Base-by-base conservation (phyloP, 2,888 invertebrate genomes). In the Volucella zonaria region DNA sequence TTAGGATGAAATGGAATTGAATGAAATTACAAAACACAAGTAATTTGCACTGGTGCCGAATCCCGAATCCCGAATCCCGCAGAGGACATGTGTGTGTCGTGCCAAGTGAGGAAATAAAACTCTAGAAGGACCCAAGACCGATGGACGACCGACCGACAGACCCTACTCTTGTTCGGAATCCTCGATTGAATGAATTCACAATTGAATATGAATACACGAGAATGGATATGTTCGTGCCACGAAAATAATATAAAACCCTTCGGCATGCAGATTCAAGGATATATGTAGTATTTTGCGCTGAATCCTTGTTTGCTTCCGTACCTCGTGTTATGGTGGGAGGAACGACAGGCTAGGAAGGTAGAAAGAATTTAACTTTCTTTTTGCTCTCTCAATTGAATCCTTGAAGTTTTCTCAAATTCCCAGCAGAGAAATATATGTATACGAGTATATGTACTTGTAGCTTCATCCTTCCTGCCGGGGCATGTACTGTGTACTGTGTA, bases 1-100 rank as follows among this genome's bases (percentile, higher is more conserved):
- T 71, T 80, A 67, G 59, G 61, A 54, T 61, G 43, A 64, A 70
- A 56, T 70, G 43, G 75, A 38, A 76, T 82, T 77, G 71, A 77
- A 73, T 64, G 31, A 56, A 75, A 81, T 70, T 82, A 61, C 42
- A 47, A 77, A 77, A 61, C 71, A 43, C 56, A 58, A 67, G 61
- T 66, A 61, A 71, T 66, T 75, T 79, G 68, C 54, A 59, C 51
- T 62, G 58, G 3, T 23, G 3, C n/a, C 2, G 47, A 10, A 47
- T 54, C 23, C 40, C 45, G 9, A 8, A n/a, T n/a, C n/a, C n/a
- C n/a, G n/a, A n/a, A n/a, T n/a, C n/a, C n/a, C n/a, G n/a, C n/a
- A n/a, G n/a, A 15, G 58, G 52, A 43, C 45, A 68, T 61, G 61
- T 38, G 54, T 40, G 45, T 61, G 51, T 18, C 14, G 58, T 59